Evolutionary conservation across 2,113 vertebrate genomes (phyloP).

Genomic region (human): GRCh38 chr4:156670501-156671000

Average conservation of each 20-base stretch:
- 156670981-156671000: neutral
- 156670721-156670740: neutral
- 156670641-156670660: neutral
- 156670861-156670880: neutral
- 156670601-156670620: neutral
- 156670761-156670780: neutral
- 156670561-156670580: neutral
- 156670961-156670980: neutral
- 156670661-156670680: neutral
- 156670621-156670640: neutral
- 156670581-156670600: neutral
- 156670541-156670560: neutral
- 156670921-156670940: neutral
- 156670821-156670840: neutral
- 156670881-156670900: neutral
- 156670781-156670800: neutral
- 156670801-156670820: neutral
- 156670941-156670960: neutral
- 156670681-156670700: neutral
- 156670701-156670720: neutral
- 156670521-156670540: neutral
- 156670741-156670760: neutral
- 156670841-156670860: neutral
- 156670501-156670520: neutral
- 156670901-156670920: neutral